Conservation (phyloP, 2,888 invertebrate species). For the Unio pictorum region DNA sequence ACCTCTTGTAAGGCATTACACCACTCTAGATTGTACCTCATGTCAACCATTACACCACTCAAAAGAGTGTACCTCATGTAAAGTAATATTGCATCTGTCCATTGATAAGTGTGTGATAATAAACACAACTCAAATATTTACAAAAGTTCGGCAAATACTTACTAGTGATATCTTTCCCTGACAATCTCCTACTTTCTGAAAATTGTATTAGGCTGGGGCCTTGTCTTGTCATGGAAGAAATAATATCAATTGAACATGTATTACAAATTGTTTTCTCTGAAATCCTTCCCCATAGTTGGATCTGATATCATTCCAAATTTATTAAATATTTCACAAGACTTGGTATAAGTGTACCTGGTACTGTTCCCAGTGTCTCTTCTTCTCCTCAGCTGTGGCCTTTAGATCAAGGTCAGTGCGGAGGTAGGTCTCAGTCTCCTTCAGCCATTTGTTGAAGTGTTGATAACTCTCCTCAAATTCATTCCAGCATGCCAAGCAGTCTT, state of each 20-base stretch:
- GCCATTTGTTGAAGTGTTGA: conserved; percentile 86
- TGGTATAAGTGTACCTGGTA: conserved; percentile 81
- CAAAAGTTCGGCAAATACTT: not conserved
- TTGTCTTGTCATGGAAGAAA: not conserved
- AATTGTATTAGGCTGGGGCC: not conserved
- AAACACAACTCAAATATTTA: not conserved
- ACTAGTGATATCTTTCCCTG: not conserved
- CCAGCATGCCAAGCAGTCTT: conserved; percentile 91
- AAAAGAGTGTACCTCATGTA: too few relatives aligned
- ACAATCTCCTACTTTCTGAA: not conserved
- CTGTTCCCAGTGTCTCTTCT: conserved; percentile 89
- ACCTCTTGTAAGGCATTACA: too few relatives aligned
- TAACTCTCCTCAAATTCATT: conserved; percentile 89
- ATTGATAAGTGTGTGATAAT: not conserved
- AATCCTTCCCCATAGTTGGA: not conserved
- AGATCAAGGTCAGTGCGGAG: conserved; percentile 86
- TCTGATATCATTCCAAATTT: not conserved
- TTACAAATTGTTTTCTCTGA: not conserved
- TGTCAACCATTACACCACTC: too few relatives aligned
- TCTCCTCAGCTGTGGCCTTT: conserved; percentile 89
- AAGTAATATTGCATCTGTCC: too few relatives aligned
- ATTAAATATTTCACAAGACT: too few relatives aligned
- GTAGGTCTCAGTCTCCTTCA: conserved; percentile 87
- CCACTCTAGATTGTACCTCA: too few relatives aligned
- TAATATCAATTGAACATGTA: not conserved